Evolutionary conservation across 1,140 invertebrate genomes (phyloP).

Genomic region (Drosophila jambulina): DNA sequence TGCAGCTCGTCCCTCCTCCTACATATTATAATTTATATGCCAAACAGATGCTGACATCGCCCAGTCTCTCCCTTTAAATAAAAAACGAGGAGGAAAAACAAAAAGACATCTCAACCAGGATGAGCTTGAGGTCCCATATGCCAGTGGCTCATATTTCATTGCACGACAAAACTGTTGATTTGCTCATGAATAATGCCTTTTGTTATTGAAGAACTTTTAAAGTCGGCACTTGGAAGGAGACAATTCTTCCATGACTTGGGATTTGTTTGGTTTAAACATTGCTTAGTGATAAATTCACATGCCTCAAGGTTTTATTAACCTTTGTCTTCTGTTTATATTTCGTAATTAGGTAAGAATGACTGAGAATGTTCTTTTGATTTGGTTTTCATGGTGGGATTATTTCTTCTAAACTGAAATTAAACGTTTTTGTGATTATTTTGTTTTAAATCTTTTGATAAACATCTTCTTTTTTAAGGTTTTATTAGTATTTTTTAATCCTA

Average conservation of each 20-base stretch:
- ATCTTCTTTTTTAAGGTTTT: neutral
- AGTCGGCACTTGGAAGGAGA: neutral
- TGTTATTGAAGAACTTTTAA: conserved; percentile 23
- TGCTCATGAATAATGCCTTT: conserved; percentile 34
- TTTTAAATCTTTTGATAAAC: neutral
- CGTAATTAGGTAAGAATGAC: neutral
- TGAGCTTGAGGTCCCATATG: conserved; percentile 27
- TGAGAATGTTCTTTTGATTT: neutral
- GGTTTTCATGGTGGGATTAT: neutral
- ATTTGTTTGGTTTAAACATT: neutral
- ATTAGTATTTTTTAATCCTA: neutral
- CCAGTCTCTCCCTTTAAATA: conserved; percentile 31
- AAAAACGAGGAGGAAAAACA: neutral
- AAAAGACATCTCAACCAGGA: conserved; percentile 26
- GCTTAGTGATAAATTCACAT: neutral
- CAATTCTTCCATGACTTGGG: neutral
- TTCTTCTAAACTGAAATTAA: neutral
- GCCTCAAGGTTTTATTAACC: neutral
- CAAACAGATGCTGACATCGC: conserved; percentile 51
- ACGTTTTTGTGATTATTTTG: neutral
- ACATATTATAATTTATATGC: conserved; percentile 65
- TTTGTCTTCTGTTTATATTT: neutral
- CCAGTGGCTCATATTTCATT: conserved; percentile 33
- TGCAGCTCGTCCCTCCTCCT: conserved; percentile 23
- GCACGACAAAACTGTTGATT: conserved; percentile 33